These are phyloP conservation scores for Luidia sarsii DNA, from an alignment of 53 echinoderm and acorn worm genomes.

Conservation along the genomic window DNA sequence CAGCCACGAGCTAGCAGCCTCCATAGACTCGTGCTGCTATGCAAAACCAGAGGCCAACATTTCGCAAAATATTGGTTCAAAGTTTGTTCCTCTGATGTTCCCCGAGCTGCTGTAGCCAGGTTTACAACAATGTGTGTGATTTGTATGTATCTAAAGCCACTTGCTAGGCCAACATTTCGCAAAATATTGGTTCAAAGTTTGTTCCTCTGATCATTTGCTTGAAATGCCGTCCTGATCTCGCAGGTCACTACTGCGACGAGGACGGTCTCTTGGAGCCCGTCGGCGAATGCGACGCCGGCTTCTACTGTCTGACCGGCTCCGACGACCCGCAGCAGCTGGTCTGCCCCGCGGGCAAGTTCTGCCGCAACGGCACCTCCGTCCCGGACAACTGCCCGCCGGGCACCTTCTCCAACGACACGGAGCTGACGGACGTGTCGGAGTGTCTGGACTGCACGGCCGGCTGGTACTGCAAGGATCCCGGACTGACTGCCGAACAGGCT, in stretches of 20 bases:
- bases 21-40: too few species aligned
- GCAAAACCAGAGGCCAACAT: too few species aligned
- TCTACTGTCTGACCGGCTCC: conserved; percentile 85
- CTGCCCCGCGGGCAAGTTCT: conserved; percentile 87
- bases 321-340: conserved; percentile 73
- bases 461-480: conserved; percentile 85
- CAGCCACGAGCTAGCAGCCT: too few species aligned
- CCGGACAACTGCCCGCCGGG: conserved; percentile 81
- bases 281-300: conserved; percentile 73
- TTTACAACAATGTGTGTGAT: too few species aligned
- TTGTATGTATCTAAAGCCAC: too few species aligned
- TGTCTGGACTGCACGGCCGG: conserved; percentile 90
- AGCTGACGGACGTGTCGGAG: conserved; percentile 62
- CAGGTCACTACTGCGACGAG: conserved; percentile 85
- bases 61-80: too few species aligned
- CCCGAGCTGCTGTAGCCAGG: too few species aligned
- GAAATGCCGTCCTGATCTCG: too few species aligned
- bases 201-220: too few species aligned
- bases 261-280: conserved; percentile 73
- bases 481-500: conserved; percentile 77
- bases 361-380: conserved; percentile 77
- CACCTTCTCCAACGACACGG: conserved; percentile 88
- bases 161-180: too few species aligned
- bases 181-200: too few species aligned
- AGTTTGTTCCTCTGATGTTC: too few species aligned